Evolutionary conservation across 2,888 invertebrate genomes (phyloP).

Genomic region (Tetrapedia diversipes): DNA sequence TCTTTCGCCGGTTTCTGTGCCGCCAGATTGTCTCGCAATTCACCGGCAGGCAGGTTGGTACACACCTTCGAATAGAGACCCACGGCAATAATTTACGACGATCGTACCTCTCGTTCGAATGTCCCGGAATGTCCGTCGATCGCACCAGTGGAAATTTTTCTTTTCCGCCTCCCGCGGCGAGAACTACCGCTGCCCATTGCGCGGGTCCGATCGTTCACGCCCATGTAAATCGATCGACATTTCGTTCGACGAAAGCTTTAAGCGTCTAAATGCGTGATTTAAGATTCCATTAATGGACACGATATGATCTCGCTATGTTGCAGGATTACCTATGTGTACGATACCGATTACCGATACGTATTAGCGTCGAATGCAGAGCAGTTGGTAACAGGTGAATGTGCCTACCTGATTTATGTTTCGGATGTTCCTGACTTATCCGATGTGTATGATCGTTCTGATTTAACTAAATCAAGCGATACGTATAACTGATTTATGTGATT

Average conservation of each 20-base stretch:
- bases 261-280: not conserved
- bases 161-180: not conserved
- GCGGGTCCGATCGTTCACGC: constrained; percentile 9
- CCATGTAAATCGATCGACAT: not conserved
- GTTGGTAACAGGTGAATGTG: not conserved
- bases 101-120: constrained; percentile 41
- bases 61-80: constrained; percentile 65
- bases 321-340: too few relatives aligned
- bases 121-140: constrained; percentile 29
- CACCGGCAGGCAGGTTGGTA: constrained; percentile 52
- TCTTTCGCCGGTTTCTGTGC: constrained; percentile 54
- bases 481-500: too few relatives aligned
- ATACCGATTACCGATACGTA: too few relatives aligned
- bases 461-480: too few relatives aligned
- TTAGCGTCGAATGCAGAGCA: not conserved
- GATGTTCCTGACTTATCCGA: not conserved
- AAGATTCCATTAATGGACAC: not conserved
- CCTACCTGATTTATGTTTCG: not conserved
- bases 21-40: constrained; percentile 65
- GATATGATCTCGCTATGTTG: not conserved
- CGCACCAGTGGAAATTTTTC: constrained; percentile 24
- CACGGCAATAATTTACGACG: constrained; percentile 58
- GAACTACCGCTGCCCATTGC: constrained; percentile 6
- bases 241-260: not conserved
- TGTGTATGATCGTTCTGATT: too few relatives aligned